Base-by-base conservation (phyloP, 1,140 invertebrate genomes). In the Heliconius melpomene region DNA sequence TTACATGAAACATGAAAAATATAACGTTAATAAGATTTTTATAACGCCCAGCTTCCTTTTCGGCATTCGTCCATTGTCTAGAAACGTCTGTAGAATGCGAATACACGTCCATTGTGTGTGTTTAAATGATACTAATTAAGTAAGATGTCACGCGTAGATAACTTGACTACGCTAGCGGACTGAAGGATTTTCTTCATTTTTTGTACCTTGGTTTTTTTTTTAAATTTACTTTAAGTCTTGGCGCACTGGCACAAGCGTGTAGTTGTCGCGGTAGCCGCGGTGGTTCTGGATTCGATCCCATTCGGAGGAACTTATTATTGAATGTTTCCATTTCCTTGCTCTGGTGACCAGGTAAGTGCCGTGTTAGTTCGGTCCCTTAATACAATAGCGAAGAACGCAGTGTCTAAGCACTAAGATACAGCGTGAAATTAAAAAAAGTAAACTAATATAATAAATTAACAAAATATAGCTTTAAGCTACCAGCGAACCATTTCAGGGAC, bases 91-190 rank as follows among this genome's bases (percentile, higher is more conserved):
- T 66, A 66, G 60, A 66, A 66, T 29, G 60, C 3, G 23, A 26
- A 66, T 66, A 66, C 23, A 13, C 13, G 26, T 66, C 23, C 60
- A 66, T 66, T 66, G 60, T 66, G 11, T 29, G 13, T 3, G 23
- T 29, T 66, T 66, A 66, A 66, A 29, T 66, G 60, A 66, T 29
- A 29, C 60, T 66, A 66, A 66, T 66, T 66, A 66, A 66, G 60
- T 66, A 1, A 66, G 60, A 66, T 66, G 60, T 66, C 60, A 66
- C 26, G 60, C 60, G 26, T 66, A 13, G 60, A 66, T 66, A 66
- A 66, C 23, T 66, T 20, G 18, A 0, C 50, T 57, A 3, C 54
- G 26, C 6, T 11, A 7, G 6, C 23, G 11, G 7, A 16, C 60
- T 60, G 57, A 29, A 66, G 60, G 60, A 23, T 23, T 9, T 57